A percentile compares a stretch with the other conserved stretches of the same genome.
Evolutionary conservation across 64 coral and sea anemone genomes (phyloP).

Genomic region (Dendrophyllia cribrosa): DNA sequence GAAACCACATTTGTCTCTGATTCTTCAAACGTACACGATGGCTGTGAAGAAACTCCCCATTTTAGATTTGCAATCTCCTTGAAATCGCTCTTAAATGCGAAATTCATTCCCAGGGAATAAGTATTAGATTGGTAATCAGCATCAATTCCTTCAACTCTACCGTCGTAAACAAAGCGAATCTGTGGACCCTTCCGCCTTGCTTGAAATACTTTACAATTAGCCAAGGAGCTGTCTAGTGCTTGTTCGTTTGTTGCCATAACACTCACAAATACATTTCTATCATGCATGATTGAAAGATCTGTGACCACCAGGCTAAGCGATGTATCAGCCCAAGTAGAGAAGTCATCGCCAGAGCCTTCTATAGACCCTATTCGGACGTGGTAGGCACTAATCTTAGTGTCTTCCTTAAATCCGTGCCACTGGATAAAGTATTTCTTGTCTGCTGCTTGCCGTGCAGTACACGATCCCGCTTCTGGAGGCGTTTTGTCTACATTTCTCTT

Average conservation of each 20-base stretch:
- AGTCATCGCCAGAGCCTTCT: slow-evolving; percentile 87
- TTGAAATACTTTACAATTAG: slow-evolving; percentile 67
- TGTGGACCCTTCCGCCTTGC: slow-evolving; percentile 81
- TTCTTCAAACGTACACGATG: slow-evolving; percentile 75
- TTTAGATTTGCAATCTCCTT: slow-evolving; percentile 59
- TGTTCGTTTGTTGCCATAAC: slow-evolving; percentile 79
- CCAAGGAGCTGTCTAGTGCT: slow-evolving; percentile 77
- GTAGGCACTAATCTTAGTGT: slow-evolving; percentile 68
- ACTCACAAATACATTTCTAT: slow-evolving; percentile 78
- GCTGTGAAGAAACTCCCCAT: slow-evolving; percentile 83
- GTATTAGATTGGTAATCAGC: slow-evolving; percentile 78
- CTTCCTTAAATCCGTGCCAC: slow-evolving; percentile 86
- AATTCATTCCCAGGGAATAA: slow-evolving; percentile 71
- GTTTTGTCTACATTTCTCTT: slow-evolving; percentile 70
- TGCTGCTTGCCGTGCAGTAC: slow-evolving; percentile 76
- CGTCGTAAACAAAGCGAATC: slow-evolving; percentile 86
- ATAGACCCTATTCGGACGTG: slow-evolving; percentile 88
- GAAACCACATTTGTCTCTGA: slow-evolving; percentile 65
- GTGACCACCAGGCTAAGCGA: slow-evolving; percentile 62
- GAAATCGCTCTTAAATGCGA: slow-evolving; percentile 38
- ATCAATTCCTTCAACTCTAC: slow-evolving; percentile 54
- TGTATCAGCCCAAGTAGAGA: slow-evolving; percentile 50
- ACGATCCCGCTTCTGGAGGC: slow-evolving; percentile 73
- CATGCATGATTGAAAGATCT: slow-evolving; percentile 85
- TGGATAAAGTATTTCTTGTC: slow-evolving; percentile 82